Evolutionary conservation across 1,140 invertebrate species (phyloP).

Genomic region (Trichoplusia ni): DNA sequence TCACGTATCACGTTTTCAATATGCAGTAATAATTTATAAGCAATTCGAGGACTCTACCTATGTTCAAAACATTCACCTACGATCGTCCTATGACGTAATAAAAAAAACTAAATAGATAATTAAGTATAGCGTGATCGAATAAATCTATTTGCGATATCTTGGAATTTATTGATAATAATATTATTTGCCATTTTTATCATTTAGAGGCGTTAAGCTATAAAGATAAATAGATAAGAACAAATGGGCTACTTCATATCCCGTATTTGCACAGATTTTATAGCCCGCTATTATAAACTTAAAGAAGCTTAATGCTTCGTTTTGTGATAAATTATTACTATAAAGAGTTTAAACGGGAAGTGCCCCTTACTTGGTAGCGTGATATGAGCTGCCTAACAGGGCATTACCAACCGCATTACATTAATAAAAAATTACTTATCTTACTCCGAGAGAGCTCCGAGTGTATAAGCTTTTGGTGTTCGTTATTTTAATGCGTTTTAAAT

Average conservation of each 20-base stretch:
- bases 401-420: too few species aligned
- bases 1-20: too few species aligned
- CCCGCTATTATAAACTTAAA: neutral
- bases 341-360: too few species aligned
- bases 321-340: too few species aligned
- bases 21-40: too few species aligned
- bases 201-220: neutral
- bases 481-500: too few species aligned
- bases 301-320: constrained; percentile 1
- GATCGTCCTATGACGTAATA: neutral
- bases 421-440: too few species aligned
- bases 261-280: constrained; percentile 9
- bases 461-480: too few species aligned
- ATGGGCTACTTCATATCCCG: neutral
- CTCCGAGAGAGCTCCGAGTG: too few species aligned
- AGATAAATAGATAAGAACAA: constrained; percentile 4
- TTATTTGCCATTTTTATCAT: constrained; percentile 30
- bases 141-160: constrained; percentile 27
- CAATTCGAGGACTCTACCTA: neutral
- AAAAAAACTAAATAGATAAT: constrained; percentile 9
- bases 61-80: neutral
- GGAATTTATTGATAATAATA: constrained; percentile 40
- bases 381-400: too few species aligned
- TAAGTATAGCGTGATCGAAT: constrained; percentile 7
- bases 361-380: too few species aligned